These are phyloP conservation scores for Notodromas monacha DNA, from an alignment of 2,888 invertebrate species.

Conservation along the genomic window DNA sequence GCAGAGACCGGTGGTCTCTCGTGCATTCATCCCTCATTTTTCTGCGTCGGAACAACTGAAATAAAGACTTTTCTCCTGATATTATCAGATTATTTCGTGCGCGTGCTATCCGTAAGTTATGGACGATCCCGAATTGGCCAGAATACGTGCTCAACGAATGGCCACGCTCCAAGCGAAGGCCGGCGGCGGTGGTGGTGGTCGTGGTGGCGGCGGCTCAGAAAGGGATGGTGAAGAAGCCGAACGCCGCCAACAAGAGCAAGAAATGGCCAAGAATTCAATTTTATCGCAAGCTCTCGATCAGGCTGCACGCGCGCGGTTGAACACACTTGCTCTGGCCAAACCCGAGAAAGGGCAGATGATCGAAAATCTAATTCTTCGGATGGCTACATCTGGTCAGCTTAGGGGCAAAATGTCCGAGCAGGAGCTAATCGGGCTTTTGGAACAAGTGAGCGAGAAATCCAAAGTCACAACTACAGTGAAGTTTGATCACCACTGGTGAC, in stretches of 20 bases:
- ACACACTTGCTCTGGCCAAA: conserved; percentile 64
- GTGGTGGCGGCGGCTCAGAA: neutral
- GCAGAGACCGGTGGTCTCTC: too few relatives aligned
- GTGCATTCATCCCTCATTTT: too few relatives aligned
- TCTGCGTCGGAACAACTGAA: too few relatives aligned
- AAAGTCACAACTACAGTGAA: conserved; percentile 43
- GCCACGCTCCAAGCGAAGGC: conserved; percentile 48
- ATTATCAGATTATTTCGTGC: too few relatives aligned
- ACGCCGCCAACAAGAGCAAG: conserved; percentile 29
- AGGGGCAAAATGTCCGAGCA: conserved; percentile 46
- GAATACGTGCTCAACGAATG: conserved; percentile 44
- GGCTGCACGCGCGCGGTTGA: conserved; percentile 71
- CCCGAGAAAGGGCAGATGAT: conserved; percentile 86
- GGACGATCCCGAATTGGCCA: conserved; percentile 52
- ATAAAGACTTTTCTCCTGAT: too few relatives aligned
- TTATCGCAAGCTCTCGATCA: conserved; percentile 70
- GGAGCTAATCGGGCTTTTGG: conserved; percentile 47
- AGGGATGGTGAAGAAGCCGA: conserved; percentile 24
- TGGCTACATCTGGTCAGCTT: conserved; percentile 74
- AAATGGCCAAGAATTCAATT: conserved; percentile 39
- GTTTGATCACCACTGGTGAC: too few relatives aligned
- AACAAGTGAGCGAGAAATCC: conserved; percentile 53
- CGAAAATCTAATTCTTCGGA: conserved; percentile 67
- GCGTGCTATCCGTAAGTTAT: conserved; percentile 22
- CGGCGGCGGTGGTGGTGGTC: conserved; percentile 24